Evolutionary conservation across 2,888 invertebrate genomes (phyloP).

Genomic region (Andrena fulva): DNA sequence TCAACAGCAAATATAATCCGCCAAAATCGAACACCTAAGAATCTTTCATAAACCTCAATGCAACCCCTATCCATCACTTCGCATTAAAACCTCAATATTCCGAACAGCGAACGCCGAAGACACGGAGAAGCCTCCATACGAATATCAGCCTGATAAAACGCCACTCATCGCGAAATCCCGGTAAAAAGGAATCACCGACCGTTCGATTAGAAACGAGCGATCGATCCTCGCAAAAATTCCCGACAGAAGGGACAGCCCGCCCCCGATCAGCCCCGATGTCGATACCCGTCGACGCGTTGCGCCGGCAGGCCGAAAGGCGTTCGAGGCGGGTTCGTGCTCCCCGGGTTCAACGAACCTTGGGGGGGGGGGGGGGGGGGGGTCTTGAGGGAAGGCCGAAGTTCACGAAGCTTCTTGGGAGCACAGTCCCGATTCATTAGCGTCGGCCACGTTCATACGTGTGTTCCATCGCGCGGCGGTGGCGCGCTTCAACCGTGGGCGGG

Average conservation of each 20-base stretch:
- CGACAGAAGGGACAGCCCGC: neutral
- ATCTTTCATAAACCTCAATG: too few relatives aligned
- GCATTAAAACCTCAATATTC: too few relatives aligned
- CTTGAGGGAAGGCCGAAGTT: slow-evolving; percentile 58
- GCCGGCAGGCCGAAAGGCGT: slow-evolving; percentile 20
- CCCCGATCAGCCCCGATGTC: slow-evolving; percentile 5
- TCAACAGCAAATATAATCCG: too few relatives aligned
- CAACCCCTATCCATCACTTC: too few relatives aligned
- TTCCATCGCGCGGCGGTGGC: slow-evolving; percentile 2
- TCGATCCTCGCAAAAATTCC: neutral
- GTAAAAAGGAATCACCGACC: too few relatives aligned
- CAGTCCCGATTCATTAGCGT: slow-evolving; percentile 63
- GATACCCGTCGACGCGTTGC: slow-evolving; percentile 29
- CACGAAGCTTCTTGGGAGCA: slow-evolving; percentile 54
- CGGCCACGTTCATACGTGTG: slow-evolving; percentile 53
- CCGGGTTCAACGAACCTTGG: slow-evolving; percentile 50
- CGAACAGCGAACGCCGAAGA: too few relatives aligned
- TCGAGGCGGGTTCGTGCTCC: slow-evolving; percentile 18
- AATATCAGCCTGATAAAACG: too few relatives aligned
- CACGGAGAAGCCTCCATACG: too few relatives aligned
- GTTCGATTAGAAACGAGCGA: neutral
- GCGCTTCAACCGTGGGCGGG: slow-evolving; percentile 30
- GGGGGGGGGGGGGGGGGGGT: slow-evolving; percentile 10
- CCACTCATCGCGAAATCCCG: too few relatives aligned
- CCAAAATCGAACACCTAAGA: too few relatives aligned